A percentile compares a stretch with the other conserved stretches of the same genome.
Evolutionary conservation across 2,113 vertebrate genomes (phyloP).

Genomic region (Sitta europaea): DNA sequence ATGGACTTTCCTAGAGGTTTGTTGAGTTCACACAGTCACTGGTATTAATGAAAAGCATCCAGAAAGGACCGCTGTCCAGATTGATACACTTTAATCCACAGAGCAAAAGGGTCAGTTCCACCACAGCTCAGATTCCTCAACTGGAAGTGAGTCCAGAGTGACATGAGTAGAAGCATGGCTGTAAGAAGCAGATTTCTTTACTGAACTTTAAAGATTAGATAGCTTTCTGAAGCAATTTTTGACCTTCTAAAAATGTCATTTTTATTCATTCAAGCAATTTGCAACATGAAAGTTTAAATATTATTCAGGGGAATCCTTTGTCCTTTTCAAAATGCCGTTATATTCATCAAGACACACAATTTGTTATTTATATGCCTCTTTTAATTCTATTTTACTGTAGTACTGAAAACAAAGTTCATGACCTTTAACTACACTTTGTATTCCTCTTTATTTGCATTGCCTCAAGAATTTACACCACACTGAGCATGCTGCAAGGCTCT

Average conservation of each 20-base stretch:
- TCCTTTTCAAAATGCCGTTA: background rate
- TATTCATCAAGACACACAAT: background rate
- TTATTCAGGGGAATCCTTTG: constrained; percentile 5
- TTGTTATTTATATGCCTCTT: background rate
- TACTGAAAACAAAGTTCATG: background rate
- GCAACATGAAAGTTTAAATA: constrained; percentile 25
- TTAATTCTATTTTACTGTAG: background rate
- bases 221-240: background rate
- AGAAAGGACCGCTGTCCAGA: background rate
- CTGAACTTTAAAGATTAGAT: background rate
- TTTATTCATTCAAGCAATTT: constrained; percentile 26
- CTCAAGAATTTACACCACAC: background rate
- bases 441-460: background rate
- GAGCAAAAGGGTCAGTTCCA: background rate
- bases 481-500: background rate
- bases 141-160: background rate
- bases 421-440: background rate
- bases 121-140: background rate
- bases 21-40: background rate
- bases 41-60: accelerated
- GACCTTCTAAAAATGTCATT: constrained; percentile 33
- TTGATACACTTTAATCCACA: background rate
- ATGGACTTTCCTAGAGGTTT: background rate
- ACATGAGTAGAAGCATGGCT: background rate
- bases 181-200: background rate